A percentile compares a stretch with the other conserved stretches of the same genome.
Conservation (phyloP, 2,113 vertebrate species). For the Hippocampus zosterae region DNA sequence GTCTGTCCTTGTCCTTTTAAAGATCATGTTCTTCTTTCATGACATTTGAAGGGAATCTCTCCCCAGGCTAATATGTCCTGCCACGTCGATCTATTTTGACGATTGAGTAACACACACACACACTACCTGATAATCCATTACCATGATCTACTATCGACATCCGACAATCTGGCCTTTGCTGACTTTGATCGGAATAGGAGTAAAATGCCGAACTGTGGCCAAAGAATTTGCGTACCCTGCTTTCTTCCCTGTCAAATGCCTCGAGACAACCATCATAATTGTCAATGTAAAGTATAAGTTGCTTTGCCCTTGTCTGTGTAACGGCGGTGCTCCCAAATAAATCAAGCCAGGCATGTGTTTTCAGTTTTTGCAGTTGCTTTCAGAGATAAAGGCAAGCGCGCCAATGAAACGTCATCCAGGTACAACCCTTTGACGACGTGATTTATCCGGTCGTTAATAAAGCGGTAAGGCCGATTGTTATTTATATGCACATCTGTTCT, state of each 20-base stretch:
- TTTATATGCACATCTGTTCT: constrained; percentile 16
- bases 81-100: too few relatives aligned
- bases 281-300: not conserved
- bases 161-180: too few relatives aligned
- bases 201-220: too few relatives aligned
- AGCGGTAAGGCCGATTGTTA: constrained; percentile 17
- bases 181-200: too few relatives aligned
- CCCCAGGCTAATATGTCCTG: too few relatives aligned
- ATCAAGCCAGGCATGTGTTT: constrained; percentile 22
- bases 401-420: constrained; percentile 35
- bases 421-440: constrained; percentile 27
- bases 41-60: not conserved
- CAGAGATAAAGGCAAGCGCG: constrained; percentile 11
- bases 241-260: constrained; percentile 3
- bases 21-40: not conserved
- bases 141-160: too few relatives aligned
- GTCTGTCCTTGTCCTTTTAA: too few relatives aligned
- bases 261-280: constrained; percentile 13
- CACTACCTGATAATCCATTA: too few relatives aligned
- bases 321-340: constrained; percentile 21
- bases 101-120: too few relatives aligned
- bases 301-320: constrained; percentile 11
- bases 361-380: constrained; percentile 2
- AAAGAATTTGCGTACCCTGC: not conserved
- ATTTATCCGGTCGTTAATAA: constrained; percentile 47